Base-by-base conservation (phyloP, 2,113 vertebrate genomes). In the Melanostigma gelatinosum region DNA sequence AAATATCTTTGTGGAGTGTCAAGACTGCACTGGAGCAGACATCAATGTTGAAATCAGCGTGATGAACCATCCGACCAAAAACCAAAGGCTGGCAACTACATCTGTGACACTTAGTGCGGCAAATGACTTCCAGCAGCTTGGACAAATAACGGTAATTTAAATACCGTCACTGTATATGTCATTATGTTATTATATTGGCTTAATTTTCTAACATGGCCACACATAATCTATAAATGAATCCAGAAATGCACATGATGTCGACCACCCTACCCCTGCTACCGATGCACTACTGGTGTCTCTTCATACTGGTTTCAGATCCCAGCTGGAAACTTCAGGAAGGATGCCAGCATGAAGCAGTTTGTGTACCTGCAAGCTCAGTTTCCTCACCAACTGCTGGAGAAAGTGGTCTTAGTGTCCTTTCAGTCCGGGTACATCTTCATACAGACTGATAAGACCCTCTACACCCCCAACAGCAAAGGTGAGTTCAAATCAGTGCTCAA, bases 1-100 rank as follows among this genome's bases (percentile, higher is more conserved):
- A 89, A 93, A 88, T 0, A 78, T 95, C 44, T 94, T 95, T 87
- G 90, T 96, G 72, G 95, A 95, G 75, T 93, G 88, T 58, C 95
- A 94, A 73, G 94, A 93, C 79, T 92, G 91, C 27, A 8, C 1
- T 1, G 86, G 52, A 0, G 0, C 0, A 9, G 1, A 63, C 5
- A 32, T 88, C 0, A 0, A 0, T 0, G 93, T 94, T 1, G 27
- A 44, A 0, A 91, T 96, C 72, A 42, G 2, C 12, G 57, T 60
- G 7, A 86, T 73, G 87, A 93, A 91, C 48, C 69, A 93, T 66
- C 95, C 94, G 7, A 77, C 68, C 4, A 93, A 92, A 84, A 38
- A 0, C 5, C 77, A 27, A 0, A 70, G 1, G 0, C 68, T 95
- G 15, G 12, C 8, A 1, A 6, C 12, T 0, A 55, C 65, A 65